A percentile compares a stretch with the other conserved stretches of the same genome.
Conservation (phyloP, 2,113 vertebrate genomes). For the Neotoma lepida region DNA sequence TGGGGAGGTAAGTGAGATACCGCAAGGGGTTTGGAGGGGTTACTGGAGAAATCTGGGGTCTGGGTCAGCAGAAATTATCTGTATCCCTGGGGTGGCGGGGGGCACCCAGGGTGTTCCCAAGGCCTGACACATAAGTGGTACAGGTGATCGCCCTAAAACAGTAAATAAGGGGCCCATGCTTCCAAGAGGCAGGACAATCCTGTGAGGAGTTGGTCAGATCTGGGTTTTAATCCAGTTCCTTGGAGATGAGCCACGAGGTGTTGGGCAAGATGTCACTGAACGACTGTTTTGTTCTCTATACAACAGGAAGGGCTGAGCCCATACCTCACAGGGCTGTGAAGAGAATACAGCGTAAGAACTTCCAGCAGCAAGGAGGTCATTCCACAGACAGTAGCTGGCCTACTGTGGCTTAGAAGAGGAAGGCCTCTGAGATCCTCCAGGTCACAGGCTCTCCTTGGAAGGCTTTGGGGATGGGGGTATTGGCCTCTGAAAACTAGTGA, state of each 20-base stretch:
- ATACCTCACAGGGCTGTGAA: background rate
- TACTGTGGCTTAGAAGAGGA: background rate
- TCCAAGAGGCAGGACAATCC: background rate
- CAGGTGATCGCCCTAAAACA: accelerated
- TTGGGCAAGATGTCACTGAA: background rate
- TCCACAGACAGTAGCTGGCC: background rate
- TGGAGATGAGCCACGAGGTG: background rate
- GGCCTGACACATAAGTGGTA: background rate
- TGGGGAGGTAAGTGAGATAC: background rate
- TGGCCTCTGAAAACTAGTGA: background rate
- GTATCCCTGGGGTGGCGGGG: background rate
- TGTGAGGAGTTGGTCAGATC: background rate
- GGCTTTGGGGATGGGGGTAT: background rate
- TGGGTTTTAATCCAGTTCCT: background rate
- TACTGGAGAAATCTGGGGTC: background rate
- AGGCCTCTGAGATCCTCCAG: background rate
- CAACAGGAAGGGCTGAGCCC: background rate
- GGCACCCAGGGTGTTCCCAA: background rate
- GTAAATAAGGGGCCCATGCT: background rate
- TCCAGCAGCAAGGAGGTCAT: background rate
- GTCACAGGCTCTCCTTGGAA: background rate
- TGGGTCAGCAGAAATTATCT: background rate
- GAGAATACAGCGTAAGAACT: background rate
- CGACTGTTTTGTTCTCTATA: background rate
- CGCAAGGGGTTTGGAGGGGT: background rate